phyloP scores from a whole-genome alignment of 1,140 invertebrate genomes.

The Euwallacea similis region DNA sequence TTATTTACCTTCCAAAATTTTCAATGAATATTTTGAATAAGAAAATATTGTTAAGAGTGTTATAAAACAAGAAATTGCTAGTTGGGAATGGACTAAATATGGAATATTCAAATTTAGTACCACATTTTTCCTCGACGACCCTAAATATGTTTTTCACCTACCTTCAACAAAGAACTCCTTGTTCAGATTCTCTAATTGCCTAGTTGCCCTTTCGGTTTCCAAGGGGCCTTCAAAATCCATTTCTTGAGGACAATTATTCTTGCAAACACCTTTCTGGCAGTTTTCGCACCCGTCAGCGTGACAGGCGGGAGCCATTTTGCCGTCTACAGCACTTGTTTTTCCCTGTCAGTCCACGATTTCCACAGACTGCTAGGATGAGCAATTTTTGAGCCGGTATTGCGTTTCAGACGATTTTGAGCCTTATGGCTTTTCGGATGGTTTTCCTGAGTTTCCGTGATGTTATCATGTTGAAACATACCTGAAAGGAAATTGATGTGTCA shows the following conservation, averaged over 20 bases:
- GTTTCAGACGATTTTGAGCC: conserved; percentile 16
- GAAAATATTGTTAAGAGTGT: too few relatives aligned
- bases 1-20: too few relatives aligned
- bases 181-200: conserved; percentile 34
- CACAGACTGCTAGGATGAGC: conserved; percentile 36
- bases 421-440: not conserved
- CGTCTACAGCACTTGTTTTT: conserved; percentile 21
- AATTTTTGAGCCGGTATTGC: conserved; percentile 16
- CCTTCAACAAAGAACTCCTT: conserved; percentile 37
- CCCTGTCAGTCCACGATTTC: conserved; percentile 25
- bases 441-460: not conserved
- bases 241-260: conserved; percentile 25
- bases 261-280: conserved; percentile 31
- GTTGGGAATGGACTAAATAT: too few relatives aligned
- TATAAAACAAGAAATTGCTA: too few relatives aligned
- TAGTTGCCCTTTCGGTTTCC: conserved; percentile 39
- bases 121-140: too few relatives aligned
- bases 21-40: too few relatives aligned
- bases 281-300: conserved; percentile 28
- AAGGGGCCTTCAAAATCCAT: conserved; percentile 32
- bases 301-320: conserved; percentile 29
- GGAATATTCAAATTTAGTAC: too few relatives aligned
- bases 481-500: not conserved
- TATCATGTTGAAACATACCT: not conserved
- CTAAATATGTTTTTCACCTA: not conserved